Evolutionary conservation across 2,797 vertebrate species (phyloP).

Genomic region (Rhynchotus rufescens): DNA sequence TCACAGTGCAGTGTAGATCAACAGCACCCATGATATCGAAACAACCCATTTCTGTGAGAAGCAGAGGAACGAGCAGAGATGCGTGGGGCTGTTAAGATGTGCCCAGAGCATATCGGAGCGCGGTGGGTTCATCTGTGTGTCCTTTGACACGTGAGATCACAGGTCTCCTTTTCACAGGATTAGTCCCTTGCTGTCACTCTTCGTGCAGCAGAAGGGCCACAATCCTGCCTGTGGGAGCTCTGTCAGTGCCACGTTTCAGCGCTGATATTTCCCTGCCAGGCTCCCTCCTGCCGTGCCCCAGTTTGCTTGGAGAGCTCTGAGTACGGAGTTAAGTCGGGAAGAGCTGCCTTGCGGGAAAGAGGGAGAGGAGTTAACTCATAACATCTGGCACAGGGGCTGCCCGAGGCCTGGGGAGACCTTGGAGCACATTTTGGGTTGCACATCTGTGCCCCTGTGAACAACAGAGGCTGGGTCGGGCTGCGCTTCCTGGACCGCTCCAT

Average conservation of each 20-base stretch:
- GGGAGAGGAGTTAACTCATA: neutral
- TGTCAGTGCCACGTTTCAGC: neutral
- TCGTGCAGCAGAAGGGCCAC: rapidly evolving
- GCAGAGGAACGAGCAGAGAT: neutral
- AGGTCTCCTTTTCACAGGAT: rapidly evolving
- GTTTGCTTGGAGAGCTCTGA: neutral
- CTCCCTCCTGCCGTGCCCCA: neutral
- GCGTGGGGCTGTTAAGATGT: neutral
- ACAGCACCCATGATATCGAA: rapidly evolving
- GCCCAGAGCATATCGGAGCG: neutral
- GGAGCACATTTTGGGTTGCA: rapidly evolving
- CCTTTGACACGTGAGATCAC: neutral
- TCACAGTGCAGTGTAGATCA: neutral
- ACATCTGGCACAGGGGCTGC: neutral
- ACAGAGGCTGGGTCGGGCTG: neutral
- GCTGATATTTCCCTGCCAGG: neutral
- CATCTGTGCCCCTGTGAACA: neutral
- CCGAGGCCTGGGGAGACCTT: neutral
- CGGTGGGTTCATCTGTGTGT: neutral
- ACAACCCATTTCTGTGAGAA: neutral
- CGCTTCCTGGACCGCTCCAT: neutral
- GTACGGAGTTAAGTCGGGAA: neutral
- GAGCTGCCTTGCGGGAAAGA: neutral
- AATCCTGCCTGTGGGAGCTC: neutral
- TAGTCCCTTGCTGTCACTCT: neutral